These are phyloP conservation scores for Sternarchorhynchus goeldii DNA, from an alignment of 2,797 vertebrate species.

Conservation along the genomic window DNA sequence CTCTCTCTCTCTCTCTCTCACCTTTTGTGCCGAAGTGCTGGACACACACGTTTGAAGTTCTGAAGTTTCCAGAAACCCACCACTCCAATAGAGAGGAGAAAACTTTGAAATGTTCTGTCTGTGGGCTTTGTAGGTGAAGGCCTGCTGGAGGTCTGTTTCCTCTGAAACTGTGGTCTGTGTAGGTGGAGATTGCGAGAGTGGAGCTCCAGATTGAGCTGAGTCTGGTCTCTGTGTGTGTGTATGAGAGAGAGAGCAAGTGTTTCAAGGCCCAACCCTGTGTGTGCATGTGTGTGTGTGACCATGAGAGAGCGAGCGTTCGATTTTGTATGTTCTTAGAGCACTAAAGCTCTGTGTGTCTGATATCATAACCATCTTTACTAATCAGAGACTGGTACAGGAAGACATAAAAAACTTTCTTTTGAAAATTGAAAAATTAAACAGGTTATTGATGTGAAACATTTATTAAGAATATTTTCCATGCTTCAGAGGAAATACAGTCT, in stretches of 20 bases:
- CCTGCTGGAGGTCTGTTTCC: neutral
- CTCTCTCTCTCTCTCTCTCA: too few species aligned
- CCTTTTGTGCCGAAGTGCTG: constrained; percentile 31
- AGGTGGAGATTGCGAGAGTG: constrained; percentile 10
- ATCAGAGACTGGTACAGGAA: neutral
- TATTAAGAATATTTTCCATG: too few species aligned
- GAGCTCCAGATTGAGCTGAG: constrained; percentile 4
- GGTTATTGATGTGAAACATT: too few species aligned
- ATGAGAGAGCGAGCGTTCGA: neutral
- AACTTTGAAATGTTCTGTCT: too few species aligned
- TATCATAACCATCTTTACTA: constrained; percentile 37
- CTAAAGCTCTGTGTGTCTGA: constrained; percentile 1
- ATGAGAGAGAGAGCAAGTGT: too few species aligned
- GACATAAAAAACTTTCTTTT: neutral
- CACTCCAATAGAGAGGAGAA: too few species aligned
- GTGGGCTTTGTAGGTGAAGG: neutral
- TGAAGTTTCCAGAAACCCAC: neutral
- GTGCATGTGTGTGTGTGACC: neutral
- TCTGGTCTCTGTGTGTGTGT: neutral
- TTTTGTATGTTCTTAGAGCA: neutral
- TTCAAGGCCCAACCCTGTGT: too few species aligned
- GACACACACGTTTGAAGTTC: neutral
- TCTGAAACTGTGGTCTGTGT: too few species aligned
- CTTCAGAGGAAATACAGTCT: too few species aligned
- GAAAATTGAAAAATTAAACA: too few species aligned